Evolutionary conservation across 2,888 invertebrate species (phyloP).

Genomic region (Cheilosia vernalis): DNA sequence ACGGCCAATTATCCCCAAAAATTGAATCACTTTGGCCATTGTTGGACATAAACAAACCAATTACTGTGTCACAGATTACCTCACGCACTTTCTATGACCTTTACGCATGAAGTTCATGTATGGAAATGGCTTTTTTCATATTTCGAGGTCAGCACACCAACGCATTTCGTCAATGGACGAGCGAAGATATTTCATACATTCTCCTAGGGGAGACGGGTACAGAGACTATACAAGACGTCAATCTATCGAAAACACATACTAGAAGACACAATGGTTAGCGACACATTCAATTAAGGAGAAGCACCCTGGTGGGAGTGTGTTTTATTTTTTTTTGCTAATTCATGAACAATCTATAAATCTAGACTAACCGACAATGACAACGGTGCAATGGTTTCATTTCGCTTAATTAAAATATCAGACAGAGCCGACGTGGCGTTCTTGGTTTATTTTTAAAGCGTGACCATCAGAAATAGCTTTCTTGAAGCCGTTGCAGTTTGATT

Average conservation of each 20-base stretch:
- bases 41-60: slow-evolving; percentile 39
- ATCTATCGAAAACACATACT: no score
- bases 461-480: neutral
- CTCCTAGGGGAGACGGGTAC: neutral
- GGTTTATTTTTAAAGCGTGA: neutral
- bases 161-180: neutral
- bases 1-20: neutral
- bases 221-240: no score
- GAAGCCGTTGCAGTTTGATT: neutral
- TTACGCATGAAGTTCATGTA: neutral
- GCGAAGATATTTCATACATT: neutral
- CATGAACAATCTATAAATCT: neutral
- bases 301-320: neutral
- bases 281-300: slow-evolving; percentile 1
- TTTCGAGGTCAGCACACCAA: neutral
- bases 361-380: neutral
- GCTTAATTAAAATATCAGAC: neutral
- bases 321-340: neutral
- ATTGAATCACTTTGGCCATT: slow-evolving; percentile 15
- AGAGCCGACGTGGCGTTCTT: neutral
- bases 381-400: neutral
- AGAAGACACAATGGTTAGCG: neutral
- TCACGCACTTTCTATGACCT: slow-evolving; percentile 49
- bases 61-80: slow-evolving; percentile 11
- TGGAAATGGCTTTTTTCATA: neutral